Evolutionary conservation across 2,113 vertebrate genomes (phyloP).

Genomic region (Ophthalmotilapia sp.): DNA sequence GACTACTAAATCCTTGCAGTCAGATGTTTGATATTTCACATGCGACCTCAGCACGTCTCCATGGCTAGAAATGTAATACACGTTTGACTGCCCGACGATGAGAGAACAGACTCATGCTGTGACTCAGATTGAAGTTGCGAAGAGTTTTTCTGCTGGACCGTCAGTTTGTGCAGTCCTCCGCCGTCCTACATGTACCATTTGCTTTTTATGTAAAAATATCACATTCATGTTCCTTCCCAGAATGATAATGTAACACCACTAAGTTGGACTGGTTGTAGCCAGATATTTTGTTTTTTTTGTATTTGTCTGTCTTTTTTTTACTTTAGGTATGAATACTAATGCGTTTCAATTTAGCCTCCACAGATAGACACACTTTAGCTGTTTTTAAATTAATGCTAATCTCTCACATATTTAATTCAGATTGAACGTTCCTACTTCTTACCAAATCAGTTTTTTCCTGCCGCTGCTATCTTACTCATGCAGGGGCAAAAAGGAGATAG

Average conservation of each 20-base stretch:
- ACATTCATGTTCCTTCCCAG: background rate
- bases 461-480: background rate
- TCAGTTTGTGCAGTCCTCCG: background rate
- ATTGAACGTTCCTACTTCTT: background rate
- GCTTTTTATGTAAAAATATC: background rate
- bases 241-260: background rate
- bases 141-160: background rate
- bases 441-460: background rate
- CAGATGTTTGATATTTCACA: slow-evolving; percentile 18
- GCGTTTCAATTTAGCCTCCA: background rate
- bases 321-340: slow-evolving; percentile 3
- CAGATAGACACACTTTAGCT: background rate
- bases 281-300: background rate
- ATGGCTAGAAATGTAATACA: slow-evolving; percentile 5
- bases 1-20: slow-evolving; percentile 16
- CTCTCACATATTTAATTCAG: background rate
- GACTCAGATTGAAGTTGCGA: slow-evolving; percentile 24
- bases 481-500: background rate
- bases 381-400: background rate
- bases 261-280: background rate
- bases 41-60: background rate
- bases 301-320: background rate
- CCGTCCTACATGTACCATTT: background rate
- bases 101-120: slow-evolving; percentile 14
- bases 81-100: slow-evolving; percentile 4